A percentile compares a stretch with the other conserved stretches of the same genome.
Evolutionary conservation across 2,888 invertebrate species (phyloP).

Genomic region (Nysson spinosus): DNA sequence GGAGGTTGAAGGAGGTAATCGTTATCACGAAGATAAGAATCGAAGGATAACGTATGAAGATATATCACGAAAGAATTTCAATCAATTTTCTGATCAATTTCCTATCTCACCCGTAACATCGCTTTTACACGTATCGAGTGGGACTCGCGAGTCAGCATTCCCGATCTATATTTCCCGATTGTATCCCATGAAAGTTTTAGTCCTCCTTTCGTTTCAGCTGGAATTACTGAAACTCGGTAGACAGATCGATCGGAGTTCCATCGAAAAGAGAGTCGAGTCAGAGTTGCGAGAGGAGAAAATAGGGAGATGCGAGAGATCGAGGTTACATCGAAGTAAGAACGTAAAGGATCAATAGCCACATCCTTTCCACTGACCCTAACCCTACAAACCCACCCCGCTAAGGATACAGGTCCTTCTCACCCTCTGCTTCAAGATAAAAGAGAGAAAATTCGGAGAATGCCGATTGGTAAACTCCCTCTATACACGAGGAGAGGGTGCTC

Average conservation of each 20-base stretch:
- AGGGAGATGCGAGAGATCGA: slow-evolving; percentile 10
- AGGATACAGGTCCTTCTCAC: slow-evolving; percentile 3
- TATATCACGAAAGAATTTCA: slow-evolving; percentile 26
- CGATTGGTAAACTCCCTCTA: slow-evolving; percentile 12
- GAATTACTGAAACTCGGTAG: slow-evolving; percentile 15
- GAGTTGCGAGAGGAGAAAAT: slow-evolving; percentile 6
- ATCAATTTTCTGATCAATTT: slow-evolving; percentile 37
- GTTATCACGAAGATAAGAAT: too few species aligned
- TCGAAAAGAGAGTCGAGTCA: slow-evolving; percentile 32
- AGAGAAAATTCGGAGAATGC: background rate
- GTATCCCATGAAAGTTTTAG: slow-evolving; percentile 22
- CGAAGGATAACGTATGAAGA: too few species aligned
- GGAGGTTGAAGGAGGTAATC: too few species aligned
- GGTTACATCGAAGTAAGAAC: slow-evolving; percentile 29
- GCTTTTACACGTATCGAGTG: background rate
- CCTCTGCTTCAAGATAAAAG: background rate
- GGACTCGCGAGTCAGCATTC: slow-evolving; percentile 19
- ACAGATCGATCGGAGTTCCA: slow-evolving; percentile 40
- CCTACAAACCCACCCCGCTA: slow-evolving; percentile 25
- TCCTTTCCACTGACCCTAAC: slow-evolving; percentile 39
- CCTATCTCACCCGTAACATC: too few species aligned
- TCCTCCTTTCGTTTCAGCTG: slow-evolving; percentile 1
- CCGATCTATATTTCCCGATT: slow-evolving; percentile 47
- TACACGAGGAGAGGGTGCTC: background rate
- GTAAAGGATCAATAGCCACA: slow-evolving; percentile 47